Evolutionary conservation across 2,113 vertebrate species (phyloP).

Genomic region (Dendrocopos noguchii): DNA sequence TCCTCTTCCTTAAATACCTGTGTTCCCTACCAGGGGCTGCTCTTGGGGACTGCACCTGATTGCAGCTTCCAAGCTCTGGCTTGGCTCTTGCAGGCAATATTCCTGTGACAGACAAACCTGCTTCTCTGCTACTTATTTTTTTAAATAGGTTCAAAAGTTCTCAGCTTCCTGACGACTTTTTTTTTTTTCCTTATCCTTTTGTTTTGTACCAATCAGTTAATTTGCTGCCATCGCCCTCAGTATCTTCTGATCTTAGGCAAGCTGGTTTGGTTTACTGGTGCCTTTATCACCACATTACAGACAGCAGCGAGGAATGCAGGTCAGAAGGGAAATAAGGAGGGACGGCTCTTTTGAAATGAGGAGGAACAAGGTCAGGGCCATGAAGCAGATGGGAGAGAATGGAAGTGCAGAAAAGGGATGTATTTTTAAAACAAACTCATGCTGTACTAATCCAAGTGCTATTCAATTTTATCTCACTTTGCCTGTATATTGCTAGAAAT

Average conservation of each 20-base stretch:
- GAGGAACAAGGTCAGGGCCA: conserved; percentile 2
- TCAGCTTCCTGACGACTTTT: conserved; percentile 30
- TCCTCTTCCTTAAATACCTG: not conserved
- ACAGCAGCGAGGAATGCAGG: conserved; percentile 44
- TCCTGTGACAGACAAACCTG: not conserved
- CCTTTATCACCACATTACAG: conserved; percentile 35
- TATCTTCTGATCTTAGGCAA: conserved; percentile 62
- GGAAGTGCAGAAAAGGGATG: conserved; percentile 7
- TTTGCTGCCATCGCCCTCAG: conserved; percentile 34
- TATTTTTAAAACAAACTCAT: conserved; percentile 55
- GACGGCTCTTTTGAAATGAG: conserved; percentile 20
- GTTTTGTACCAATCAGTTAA: conserved; percentile 62
- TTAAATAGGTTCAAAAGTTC: conserved; percentile 67
- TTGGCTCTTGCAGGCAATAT: not conserved
- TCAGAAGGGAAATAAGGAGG: conserved; percentile 41
- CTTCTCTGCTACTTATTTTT: conserved; percentile 30
- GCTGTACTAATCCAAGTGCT: conserved; percentile 9
- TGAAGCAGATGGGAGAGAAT: not conserved
- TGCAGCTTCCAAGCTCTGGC: not conserved
- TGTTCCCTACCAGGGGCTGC: not conserved
- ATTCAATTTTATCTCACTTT: not conserved
- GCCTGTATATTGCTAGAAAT: conserved; percentile 5
- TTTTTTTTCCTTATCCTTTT: not conserved
- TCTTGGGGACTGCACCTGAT: not conserved
- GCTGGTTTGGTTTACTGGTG: conserved; percentile 35